Evolutionary conservation across 2,888 invertebrate species (phyloP), one percentile per base, ranked within the genome.

Genomic region (Macaria liturata): DNA sequence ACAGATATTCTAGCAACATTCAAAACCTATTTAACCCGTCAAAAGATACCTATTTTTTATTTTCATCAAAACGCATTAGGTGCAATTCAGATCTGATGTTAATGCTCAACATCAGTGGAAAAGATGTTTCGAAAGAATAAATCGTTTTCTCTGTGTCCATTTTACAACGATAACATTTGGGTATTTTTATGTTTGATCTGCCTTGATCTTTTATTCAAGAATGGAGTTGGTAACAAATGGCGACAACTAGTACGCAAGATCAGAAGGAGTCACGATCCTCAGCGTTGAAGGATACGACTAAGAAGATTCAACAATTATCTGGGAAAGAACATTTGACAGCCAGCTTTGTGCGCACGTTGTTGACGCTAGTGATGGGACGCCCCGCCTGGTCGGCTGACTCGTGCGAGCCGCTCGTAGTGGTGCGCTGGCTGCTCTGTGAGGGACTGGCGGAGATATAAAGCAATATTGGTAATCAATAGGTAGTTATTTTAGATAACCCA

Each of bases 321-420:
- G 20, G 20, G 20, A 20, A 20, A 20, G 20, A 20, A 1, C 2
- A 20, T 20, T 20, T 20, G 20, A 20, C 20, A 20, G 20, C 20
- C 20, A 20, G 20, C n/a, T n/a, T n/a, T n/a, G 66, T 46, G n/a
- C 64, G 65, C 9, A 66, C 59, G 46, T 61, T 57, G 48, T 61
- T 72, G 56, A 91, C 90, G 75, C 90, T 81, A 59, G 93, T 93
- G 79, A 78, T 83, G 4, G 93, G 93, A 1, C 93, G 81, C 59
- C 86, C 88, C 52, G 69, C 76, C 37, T 83, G 93, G 83, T 89
- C 94, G 49, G 83, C 92, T 42, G 68, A 82, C 75, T 81, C 88
- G 49, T 64, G 74, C 4, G 87, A 83, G 0, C 89, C 90, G 65
- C 89, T 81, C 8, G 90, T 91, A 1, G 90, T 90, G 0, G 81